A percentile compares a stretch with the other conserved stretches of the same genome.
phyloP scores from a whole-genome alignment of 2,888 invertebrate genomes.

The Globia sparganii region DNA sequence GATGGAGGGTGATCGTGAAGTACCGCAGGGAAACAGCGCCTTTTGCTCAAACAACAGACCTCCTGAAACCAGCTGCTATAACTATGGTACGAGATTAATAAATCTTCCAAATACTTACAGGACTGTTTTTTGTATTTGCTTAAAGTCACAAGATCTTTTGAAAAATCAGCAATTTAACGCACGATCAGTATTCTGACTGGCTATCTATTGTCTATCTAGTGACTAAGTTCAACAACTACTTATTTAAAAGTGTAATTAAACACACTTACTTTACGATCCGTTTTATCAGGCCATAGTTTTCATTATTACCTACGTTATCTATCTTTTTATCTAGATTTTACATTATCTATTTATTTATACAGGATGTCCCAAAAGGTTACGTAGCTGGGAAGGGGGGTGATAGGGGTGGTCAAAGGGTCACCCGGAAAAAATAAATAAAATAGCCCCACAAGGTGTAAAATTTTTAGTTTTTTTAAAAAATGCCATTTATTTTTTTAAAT shows the following conservation, averaged over 20 bases:
- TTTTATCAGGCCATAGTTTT: background rate
- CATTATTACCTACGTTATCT: too few relatives aligned
- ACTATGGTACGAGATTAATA: conserved; percentile 59
- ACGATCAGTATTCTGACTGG: background rate
- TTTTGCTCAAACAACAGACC: conserved; percentile 67
- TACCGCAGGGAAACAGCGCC: conserved; percentile 58
- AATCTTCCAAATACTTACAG: background rate
- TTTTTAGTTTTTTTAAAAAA: too few relatives aligned
- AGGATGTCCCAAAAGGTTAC: too few relatives aligned
- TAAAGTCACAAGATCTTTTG: background rate
- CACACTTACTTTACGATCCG: background rate
- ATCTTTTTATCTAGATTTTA: background rate
- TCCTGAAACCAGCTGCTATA: conserved; percentile 75
- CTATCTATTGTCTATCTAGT: too few relatives aligned
- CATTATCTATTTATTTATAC: background rate
- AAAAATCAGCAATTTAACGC: background rate
- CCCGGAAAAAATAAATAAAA: too few relatives aligned
- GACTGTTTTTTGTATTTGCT: background rate
- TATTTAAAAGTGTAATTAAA: background rate
- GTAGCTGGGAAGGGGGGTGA: too few relatives aligned
- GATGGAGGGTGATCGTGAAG: conserved; percentile 69
- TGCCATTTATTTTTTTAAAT: too few relatives aligned
- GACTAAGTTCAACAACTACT: background rate
- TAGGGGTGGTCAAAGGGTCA: too few relatives aligned
- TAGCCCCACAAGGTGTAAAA: too few relatives aligned